Evolutionary conservation across 2,797 vertebrate species (phyloP).

Genomic region (Trematomus bernacchii): DNA sequence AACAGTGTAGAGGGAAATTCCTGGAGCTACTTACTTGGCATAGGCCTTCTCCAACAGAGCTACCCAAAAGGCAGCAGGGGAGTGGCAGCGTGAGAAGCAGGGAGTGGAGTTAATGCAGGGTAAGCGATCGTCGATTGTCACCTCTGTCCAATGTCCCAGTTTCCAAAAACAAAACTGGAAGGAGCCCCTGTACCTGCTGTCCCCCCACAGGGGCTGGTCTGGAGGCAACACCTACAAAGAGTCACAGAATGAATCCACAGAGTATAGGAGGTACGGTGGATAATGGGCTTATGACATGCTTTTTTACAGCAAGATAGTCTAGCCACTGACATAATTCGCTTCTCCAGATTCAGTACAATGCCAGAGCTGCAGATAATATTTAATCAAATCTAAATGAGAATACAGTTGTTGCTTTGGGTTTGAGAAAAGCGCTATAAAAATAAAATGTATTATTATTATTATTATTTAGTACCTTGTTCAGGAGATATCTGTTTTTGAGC

Average conservation of each 20-base stretch:
- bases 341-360: background rate
- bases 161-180: slow-evolving; percentile 92
- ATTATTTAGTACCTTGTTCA: slow-evolving; percentile 92
- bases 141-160: slow-evolving; percentile 92
- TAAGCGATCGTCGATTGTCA: slow-evolving; percentile 92
- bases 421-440: no score
- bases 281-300: background rate
- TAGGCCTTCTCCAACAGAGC: slow-evolving; percentile 96
- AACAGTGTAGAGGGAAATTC: slow-evolving; percentile 23
- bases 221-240: slow-evolving; percentile 89
- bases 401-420: background rate
- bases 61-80: slow-evolving; percentile 93
- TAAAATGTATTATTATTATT: no score
- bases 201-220: slow-evolving; percentile 90
- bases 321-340: background rate
- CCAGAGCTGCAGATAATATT: no score
- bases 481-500: slow-evolving; percentile 88
- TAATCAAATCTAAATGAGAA: background rate
- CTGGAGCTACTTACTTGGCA: slow-evolving; percentile 89
- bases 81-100: slow-evolving; percentile 95
- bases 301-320: background rate
- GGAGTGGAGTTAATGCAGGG: slow-evolving; percentile 91
- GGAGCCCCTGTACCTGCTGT: slow-evolving; percentile 87
- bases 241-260: background rate
- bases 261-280: background rate